Conservation (phyloP, 2,797 vertebrate genomes). For the Xerus rutilus region DNA sequence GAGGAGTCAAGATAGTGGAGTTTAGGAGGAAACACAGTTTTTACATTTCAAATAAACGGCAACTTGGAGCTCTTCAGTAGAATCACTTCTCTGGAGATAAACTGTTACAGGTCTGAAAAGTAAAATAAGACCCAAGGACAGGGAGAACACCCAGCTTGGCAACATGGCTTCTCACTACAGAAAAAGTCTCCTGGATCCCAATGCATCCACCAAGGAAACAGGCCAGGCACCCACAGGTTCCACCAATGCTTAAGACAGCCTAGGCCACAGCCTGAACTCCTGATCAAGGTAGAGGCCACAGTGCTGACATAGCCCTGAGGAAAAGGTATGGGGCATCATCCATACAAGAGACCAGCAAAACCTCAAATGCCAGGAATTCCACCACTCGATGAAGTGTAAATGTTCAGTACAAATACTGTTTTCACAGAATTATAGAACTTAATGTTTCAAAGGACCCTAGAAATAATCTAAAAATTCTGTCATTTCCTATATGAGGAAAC, state of each 20-base stretch:
- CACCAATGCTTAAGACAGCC: neutral
- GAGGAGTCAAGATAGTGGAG: neutral
- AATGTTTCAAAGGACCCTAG: neutral
- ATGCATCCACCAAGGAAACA: neutral
- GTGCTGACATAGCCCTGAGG: neutral
- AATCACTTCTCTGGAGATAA: slow-evolving; percentile 3
- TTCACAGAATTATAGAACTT: neutral
- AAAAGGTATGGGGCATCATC: neutral
- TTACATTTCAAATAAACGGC: neutral
- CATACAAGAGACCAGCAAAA: neutral
- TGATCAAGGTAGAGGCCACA: neutral
- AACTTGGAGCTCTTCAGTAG: neutral
- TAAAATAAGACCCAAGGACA: neutral
- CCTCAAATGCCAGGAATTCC: neutral
- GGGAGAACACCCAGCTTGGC: neutral
- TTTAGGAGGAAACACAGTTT: neutral
- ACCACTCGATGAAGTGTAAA: neutral
- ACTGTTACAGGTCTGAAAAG: neutral
- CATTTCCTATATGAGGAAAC: neutral
- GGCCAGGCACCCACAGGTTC: neutral
- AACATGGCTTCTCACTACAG: neutral
- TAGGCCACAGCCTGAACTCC: neutral
- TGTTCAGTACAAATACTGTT: neutral
- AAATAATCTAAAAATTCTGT: neutral
- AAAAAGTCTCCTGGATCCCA: neutral